Percentiles rank a stretch among this genome's conserved stretches.
These are phyloP conservation scores for Encarsia formosa DNA, from an alignment of 2,888 invertebrate species.

Conservation along the genomic window DNA sequence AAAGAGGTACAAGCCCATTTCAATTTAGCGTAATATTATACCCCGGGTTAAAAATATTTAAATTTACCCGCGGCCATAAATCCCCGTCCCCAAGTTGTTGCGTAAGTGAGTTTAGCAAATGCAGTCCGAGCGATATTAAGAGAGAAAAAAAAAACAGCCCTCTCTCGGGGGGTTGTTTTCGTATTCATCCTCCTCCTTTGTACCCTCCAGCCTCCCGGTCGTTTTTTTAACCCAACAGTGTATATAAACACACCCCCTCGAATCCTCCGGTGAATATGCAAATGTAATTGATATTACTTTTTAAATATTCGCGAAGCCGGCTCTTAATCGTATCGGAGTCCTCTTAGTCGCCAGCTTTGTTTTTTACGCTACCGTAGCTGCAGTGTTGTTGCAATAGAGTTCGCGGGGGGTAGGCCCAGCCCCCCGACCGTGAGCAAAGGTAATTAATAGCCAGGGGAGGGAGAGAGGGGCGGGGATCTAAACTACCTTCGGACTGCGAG, in stretches of 20 bases:
- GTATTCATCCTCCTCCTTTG: conserved; percentile 25
- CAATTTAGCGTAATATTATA: conserved; percentile 27
- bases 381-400: no score
- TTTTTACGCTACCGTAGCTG: no score
- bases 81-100: conserved; percentile 19
- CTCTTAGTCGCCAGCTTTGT: no score
- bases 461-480: not conserved
- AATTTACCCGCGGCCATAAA: conserved; percentile 29
- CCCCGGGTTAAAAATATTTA: conserved; percentile 22
- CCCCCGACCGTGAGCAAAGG: conserved; percentile 36
- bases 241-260: no score
- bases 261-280: conserved; percentile 42
- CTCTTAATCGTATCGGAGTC: no score
- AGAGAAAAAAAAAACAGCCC: conserved; percentile 15
- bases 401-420: no score
- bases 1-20: conserved; percentile 26
- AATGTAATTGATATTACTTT: conserved; percentile 52
- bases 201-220: no score
- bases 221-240: no score
- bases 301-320: conserved; percentile 52
- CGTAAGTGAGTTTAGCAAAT: conserved; percentile 32
- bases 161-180: conserved; percentile 17
- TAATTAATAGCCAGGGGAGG: conserved; percentile 46
- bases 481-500: conserved; percentile 33
- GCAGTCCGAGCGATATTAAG: conserved; percentile 32